Evolutionary conservation across 2,888 invertebrate genomes (phyloP), one percentile per base, ranked within the genome.

Genomic region (Synergus umbraculus): DNA sequence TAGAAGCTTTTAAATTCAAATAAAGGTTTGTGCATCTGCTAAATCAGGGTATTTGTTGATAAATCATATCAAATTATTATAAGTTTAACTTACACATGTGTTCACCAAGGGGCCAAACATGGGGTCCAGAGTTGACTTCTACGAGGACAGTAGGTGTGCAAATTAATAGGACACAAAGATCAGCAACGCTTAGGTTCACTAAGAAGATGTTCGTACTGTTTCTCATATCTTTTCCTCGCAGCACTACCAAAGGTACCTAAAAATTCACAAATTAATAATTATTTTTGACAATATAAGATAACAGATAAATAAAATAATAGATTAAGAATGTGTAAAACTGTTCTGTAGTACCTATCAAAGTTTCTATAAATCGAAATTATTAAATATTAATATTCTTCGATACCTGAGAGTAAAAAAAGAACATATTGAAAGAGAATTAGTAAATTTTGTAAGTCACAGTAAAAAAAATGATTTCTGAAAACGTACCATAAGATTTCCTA

Each of bases 151-250:
- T 97, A 9, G 98, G 98, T 83, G 98, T 97, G 91, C 98, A 98
- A 83, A 98, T 96, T 83, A 98, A 93, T 85, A 98, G 93, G 87
- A 98, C 98, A 94, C 98, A 95, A 87, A 98, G 93, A 93, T 98
- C 98, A 18, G 98, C 98, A 63, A 98, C 95, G 91, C 98, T 98
- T 90, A 98, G 93, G 93, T 98, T 98, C 92, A 98, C 97, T 89
- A 98, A 94, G 92, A 98, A 98, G 88, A 98, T 97, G 92, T 98
- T 98, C 82, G 98, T 98, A 78, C 98, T 97, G 90, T 97, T 98
- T 89, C 97, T 94, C 97, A 98, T 97, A 91, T 98, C 98, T 91
- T 97, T 97, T 76, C 97, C 97, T 92, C 96, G 96, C 89, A 97
- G 94, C 85, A 98, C 97, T 86, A 98, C 98, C 89, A 98, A 95